Base-by-base conservation (phyloP, 2,113 vertebrate species). In the Anthoscopus minutus region DNA sequence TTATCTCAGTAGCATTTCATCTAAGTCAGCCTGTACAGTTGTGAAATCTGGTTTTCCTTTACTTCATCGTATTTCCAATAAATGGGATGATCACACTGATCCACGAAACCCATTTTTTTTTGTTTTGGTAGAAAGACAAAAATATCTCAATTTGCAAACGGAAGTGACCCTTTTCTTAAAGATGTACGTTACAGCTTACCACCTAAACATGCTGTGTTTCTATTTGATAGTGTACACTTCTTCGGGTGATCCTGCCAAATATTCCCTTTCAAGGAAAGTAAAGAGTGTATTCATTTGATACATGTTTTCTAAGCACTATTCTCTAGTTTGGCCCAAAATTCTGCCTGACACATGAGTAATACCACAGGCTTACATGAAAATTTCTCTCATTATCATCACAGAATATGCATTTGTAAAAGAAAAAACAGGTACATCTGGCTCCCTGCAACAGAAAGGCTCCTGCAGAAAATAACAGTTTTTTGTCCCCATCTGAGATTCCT, bases 351-450 rank as follows among this genome's bases (percentile, higher is more conserved):
- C 22, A 42, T 15, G 42, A 25, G 13, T 30, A 70, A 58, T 18
- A 77, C 21, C 42, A 66, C 3, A 2, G 10, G 15, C 33, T 81
- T 61, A 73, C 56, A 60, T 57, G 51, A 81, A 91, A 78, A 51
- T 60, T 53, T 76, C 62, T 17, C 1, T 88, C 44, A 37, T 78
- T 84, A 87, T 48, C 37, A 35, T 21, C 79, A 80, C 64, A 82
- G 88, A 95, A 94, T 77, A 82, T 27, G 27, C 47, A 69, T 91
- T 91, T 89, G 71, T 84, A 1, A 13, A 35, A 62, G 93, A 89
- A 65, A 88, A 89, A 93, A 90, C n/a, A 53, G 58, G 57, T 81
- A 96, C 90, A 92, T 78, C 71, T 94, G 92, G 85, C 92, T 97
- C 86, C 92, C 87, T 70, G 89, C 6, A n/a, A 78, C 77, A 67